Base-by-base conservation (phyloP, 2,113 vertebrate genomes). In the Anoplopoma fimbria region DNA sequence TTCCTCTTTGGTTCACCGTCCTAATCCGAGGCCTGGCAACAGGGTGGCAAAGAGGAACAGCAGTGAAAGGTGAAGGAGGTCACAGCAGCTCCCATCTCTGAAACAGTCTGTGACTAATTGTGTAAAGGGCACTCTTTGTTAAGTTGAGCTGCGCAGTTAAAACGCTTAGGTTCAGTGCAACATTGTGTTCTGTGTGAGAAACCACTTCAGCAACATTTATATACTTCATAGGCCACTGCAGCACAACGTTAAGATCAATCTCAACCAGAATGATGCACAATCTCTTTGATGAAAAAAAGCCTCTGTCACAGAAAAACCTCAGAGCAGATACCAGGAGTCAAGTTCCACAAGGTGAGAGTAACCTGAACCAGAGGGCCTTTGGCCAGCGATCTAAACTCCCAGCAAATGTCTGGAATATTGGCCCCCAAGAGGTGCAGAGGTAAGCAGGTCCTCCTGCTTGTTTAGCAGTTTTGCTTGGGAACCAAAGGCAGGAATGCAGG, bases 401-500 rank as follows among this genome's bases (percentile, higher is more conserved):
- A 81, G 80, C 84, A 87, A 85, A 88, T 82, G 84, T 85, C 61
- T 82, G 58, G 81, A 89, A 84, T 45, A 64, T 49, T 57, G 79
- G 69, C 79, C 80, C 83, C 69, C 6, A 10, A 76, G 57, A 82
- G 78, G 55, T 84, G 89, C 88, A 60, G 79, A 86, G 79, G 85
- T 85, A 91, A 90, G 77, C 80, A 83, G 55, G 36, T 81, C 84
- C 74, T 84, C 53, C 47, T 21, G 84, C 82, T 89, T 84, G 83
- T 92, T 93, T 89, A 82, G 83, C 84, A 74, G 69, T 88, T 83
- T 85, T 65, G 81, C 89, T 82, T 78, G 79, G 87, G 82, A 91
- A 89, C 92, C 49, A 69, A 83, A 86, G 75, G 71, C 51, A 91
- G 75, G 88, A 94, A 93, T 89, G 87, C 79, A 83, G 40, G 79